Evolutionary conservation across 2,888 invertebrate genomes (phyloP).

Genomic region (Dolichomitus sp.): DNA sequence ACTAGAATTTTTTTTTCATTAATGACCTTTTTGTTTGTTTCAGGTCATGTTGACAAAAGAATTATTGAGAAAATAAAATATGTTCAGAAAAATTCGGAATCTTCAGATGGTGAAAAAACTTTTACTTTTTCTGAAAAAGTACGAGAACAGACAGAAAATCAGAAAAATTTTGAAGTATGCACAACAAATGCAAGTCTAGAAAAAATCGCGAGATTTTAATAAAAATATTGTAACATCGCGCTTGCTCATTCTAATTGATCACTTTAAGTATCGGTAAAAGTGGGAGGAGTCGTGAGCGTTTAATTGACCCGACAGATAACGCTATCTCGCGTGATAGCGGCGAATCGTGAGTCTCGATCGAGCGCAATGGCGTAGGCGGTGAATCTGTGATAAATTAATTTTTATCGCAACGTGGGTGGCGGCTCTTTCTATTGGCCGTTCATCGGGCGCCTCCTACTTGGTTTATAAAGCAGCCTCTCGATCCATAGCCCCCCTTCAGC

Average conservation of each 20-base stretch:
- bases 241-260: background rate
- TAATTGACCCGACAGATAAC: conserved; percentile 74
- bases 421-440: conserved; percentile 80
- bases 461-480: conserved; percentile 68
- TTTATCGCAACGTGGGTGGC: conserved; percentile 82
- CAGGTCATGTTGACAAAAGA: too few relatives aligned
- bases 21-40: too few relatives aligned
- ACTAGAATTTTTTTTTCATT: too few relatives aligned
- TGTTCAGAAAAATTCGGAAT: too few relatives aligned
- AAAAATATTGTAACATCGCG: background rate
- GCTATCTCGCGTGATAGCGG: conserved; percentile 76
- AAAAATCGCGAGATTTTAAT: too few relatives aligned
- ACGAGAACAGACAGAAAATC: too few relatives aligned
- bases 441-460: conserved; percentile 80
- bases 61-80: too few relatives aligned
- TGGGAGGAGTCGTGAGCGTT: background rate
- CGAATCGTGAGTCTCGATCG: conserved; percentile 66
- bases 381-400: conserved; percentile 82
- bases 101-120: too few relatives aligned
- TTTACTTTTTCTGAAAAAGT: too few relatives aligned
- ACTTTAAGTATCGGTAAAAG: background rate
- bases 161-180: too few relatives aligned
- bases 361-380: conserved; percentile 82
- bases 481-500: conserved; percentile 37
- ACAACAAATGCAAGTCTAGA: too few relatives aligned